Evolutionary conservation across 2,797 vertebrate species (phyloP).

Genomic region (Nannoperca obscura): DNA sequence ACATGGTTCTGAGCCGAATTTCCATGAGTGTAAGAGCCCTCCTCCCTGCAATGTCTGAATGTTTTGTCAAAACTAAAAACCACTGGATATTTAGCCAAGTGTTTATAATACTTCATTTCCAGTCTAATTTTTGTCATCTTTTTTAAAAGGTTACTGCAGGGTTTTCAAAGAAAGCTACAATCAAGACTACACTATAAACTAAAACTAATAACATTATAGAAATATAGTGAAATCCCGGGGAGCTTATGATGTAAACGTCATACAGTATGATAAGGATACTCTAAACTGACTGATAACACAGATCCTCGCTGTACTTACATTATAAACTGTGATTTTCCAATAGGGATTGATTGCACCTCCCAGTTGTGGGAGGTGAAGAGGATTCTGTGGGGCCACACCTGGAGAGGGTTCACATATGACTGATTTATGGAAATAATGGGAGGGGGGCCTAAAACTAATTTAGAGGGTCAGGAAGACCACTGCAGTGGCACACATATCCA

Average conservation of each 20-base stretch:
- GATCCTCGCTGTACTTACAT: background rate
- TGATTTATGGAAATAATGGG: background rate
- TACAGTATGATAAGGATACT: slow-evolving; percentile 8
- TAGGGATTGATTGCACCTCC: background rate
- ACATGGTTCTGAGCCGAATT: slow-evolving; percentile 83
- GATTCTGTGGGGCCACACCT: background rate
- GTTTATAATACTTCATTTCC: background rate
- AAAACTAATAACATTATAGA: background rate
- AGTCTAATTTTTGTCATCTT: background rate
- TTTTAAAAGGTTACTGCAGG: background rate
- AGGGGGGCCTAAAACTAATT: too few species aligned
- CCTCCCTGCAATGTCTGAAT: slow-evolving; percentile 43
- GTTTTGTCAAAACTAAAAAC: slow-evolving; percentile 45
- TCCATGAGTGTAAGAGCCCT: slow-evolving; percentile 76
- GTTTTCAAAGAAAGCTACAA: background rate
- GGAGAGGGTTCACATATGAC: background rate
- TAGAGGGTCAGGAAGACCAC: background rate
- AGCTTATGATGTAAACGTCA: background rate
- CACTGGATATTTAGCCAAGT: background rate
- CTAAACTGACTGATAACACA: slow-evolving; percentile 19
- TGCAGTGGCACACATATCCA: too few species aligned
- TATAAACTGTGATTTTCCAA: slow-evolving; percentile 3
- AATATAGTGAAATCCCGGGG: background rate
- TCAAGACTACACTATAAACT: background rate
- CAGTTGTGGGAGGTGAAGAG: background rate